phyloP scores from a whole-genome alignment of 2,797 vertebrate species.

The Anisognathus igniventris region DNA sequence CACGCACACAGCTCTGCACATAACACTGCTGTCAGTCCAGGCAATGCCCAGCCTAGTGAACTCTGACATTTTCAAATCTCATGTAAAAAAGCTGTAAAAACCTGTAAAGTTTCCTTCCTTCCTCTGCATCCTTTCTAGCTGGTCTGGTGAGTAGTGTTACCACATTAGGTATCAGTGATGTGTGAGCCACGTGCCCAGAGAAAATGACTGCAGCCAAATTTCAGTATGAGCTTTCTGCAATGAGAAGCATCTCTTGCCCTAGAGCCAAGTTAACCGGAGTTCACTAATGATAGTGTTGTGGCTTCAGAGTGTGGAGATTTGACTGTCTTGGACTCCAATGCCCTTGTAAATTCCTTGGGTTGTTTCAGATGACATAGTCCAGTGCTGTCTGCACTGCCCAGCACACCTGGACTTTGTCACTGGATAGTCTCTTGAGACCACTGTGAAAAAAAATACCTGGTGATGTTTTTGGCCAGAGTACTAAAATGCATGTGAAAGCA shows the following conservation, averaged over 20 bases:
- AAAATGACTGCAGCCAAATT: background rate
- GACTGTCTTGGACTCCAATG: background rate
- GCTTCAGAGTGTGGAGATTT: background rate
- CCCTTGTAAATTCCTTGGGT: background rate
- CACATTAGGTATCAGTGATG: background rate
- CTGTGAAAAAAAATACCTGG: background rate
- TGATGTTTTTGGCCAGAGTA: background rate
- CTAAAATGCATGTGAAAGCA: background rate
- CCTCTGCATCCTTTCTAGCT: background rate
- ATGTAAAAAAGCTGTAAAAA: background rate
- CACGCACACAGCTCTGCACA: accelerated
- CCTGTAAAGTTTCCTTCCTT: background rate
- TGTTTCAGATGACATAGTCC: background rate
- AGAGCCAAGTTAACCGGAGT: background rate
- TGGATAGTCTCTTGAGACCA: background rate
- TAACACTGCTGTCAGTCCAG: background rate
- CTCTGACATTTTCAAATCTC: background rate
- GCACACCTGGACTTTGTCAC: background rate
- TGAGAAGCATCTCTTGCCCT: background rate
- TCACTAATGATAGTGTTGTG: background rate
- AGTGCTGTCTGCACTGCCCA: background rate
- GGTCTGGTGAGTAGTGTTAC: accelerated
- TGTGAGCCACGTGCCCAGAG: background rate
- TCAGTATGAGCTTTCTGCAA: background rate
- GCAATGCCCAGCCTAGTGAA: background rate